A percentile compares a stretch with the other conserved stretches of the same genome.
phyloP scores from a whole-genome alignment of 2,797 vertebrate genomes.

The Hafferia zeledoni region DNA sequence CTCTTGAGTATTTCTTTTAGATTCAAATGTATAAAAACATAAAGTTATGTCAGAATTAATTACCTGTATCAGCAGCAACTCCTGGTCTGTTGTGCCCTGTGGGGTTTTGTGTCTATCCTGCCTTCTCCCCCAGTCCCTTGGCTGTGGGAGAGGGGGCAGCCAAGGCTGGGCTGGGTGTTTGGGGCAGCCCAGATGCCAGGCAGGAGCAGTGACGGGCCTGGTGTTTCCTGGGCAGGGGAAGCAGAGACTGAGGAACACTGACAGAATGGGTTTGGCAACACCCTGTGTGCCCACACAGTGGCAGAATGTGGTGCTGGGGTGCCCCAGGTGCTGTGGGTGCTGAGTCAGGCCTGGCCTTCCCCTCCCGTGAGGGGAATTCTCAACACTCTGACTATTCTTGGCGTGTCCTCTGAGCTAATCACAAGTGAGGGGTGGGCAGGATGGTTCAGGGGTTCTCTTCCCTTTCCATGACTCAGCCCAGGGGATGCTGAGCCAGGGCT shows the following conservation, averaged over 20 bases:
- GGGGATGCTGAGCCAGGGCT: not conserved
- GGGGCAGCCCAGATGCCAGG: fast-evolving
- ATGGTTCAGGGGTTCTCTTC: not conserved
- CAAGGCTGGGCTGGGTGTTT: not conserved
- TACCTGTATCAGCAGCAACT: not conserved
- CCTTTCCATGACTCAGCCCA: fast-evolving
- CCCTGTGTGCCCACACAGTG: not conserved
- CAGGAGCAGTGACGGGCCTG: fast-evolving
- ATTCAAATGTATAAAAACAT: not conserved
- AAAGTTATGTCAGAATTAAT: not conserved
- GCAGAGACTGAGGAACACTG: not conserved
- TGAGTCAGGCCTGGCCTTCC: not conserved
- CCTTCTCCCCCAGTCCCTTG: not conserved
- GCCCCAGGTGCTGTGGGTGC: not conserved
- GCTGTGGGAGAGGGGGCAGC: not conserved
- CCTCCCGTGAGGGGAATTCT: fast-evolving
- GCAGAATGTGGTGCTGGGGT: not conserved
- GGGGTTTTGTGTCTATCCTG: not conserved
- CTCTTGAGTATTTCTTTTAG: not conserved
- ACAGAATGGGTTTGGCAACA: not conserved
- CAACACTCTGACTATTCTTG: not conserved
- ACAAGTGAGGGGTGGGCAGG: not conserved
- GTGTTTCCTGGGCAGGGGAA: not conserved
- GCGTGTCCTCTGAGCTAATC: not conserved
- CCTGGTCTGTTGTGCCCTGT: not conserved